Evolutionary conservation across 2,113 vertebrate genomes (phyloP), one percentile per base, ranked within the genome.

Genomic region (Nerophis ophidion): DNA sequence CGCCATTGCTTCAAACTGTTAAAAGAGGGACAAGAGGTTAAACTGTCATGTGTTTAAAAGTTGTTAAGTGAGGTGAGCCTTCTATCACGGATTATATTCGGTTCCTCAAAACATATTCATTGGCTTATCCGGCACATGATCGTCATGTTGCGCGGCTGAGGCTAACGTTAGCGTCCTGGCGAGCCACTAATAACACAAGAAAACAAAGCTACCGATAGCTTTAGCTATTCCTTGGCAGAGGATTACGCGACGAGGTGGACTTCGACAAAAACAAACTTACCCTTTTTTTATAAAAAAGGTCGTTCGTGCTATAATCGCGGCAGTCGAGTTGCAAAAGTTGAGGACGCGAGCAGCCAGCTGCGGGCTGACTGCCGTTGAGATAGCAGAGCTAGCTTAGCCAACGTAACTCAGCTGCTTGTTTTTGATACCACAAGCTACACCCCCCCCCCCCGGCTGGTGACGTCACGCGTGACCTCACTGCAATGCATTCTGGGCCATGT

Each of bases 1-100:
- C 79, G 96, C 96, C 96, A 98, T 98, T 85, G 68, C 84, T 84
- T 72, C 14, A 71, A 58, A 63, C 66, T 70, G 66, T 63, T 59
- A 34, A 65, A 36, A 49, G 35, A 35, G 1, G 5, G 44, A 36
- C 19, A 17, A 55, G 47, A 56, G 36, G 52, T n/a, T 54, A 54
- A n/a, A 13, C 59, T 45, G 51, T 49, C 34, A 63, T 14, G 26
- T 51, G 49, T 10, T 48, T 34, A 33, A 3, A 3, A 67, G 35
- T 14, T 42, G 17, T 19, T 53, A 48, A 38, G 1, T 1, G 2
- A 8, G 13, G 17, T 6, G 35, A 7, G 10, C 49, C 4, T 17
- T 53, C 7, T 38, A 12, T 44, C 4, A 45, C 5, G 7, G 7
- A 3, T 17, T 6, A 14, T 11, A 19, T 46, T 3, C 10, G 17